Evolutionary conservation across 2,797 vertebrate species (phyloP), one percentile per base, ranked within the genome.

Genomic region (Thaleichthys pacificus): DNA sequence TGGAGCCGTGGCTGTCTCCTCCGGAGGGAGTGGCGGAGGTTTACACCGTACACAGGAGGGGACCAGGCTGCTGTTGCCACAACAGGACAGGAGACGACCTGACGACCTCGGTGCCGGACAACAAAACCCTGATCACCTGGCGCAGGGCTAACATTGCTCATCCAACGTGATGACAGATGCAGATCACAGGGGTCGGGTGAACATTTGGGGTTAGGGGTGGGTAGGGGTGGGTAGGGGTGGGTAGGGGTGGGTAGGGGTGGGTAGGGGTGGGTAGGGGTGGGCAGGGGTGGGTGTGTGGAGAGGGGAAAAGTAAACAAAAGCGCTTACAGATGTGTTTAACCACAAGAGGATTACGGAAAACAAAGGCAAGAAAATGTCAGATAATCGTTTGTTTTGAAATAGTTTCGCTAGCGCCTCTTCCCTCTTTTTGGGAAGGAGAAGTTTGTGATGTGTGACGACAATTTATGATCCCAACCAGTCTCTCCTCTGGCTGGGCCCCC

Each of bases 261-360:
- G 51, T 1, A 56, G 19, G 51, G 5, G 3, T 56, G 17, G 17
- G 19, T 1, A 56, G 1, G 51, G 51, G 3, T n/a, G 49, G 17
- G 8, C 49, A 35, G 32, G 32, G 32, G 32, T 6, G 32, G 32
- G 32, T 6, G 15, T 56, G 51, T 56, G 42, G 21, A 17, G 14
- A 14, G 38, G 47, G 32, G 30, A 0, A 5, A 26, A 71, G 19
- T 47, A 30, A 73, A 78, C 61, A 58, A 67, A 56, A 14, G 51
- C 42, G 47, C 49, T 72, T 14, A 64, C 38, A 26, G 21, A 24
- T 70, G 64, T 56, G 51, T 56, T 56, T 56, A n/a, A 56, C 51
- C 51, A 56, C 19, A 3, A 47, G 12, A 3, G 42, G 42, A 47
- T 47, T 47, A 11, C 42, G 42, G 42, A 35, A 35, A 51, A 51